Conservation (phyloP, 2,113 vertebrate species). For the Chionis minor region DNA sequence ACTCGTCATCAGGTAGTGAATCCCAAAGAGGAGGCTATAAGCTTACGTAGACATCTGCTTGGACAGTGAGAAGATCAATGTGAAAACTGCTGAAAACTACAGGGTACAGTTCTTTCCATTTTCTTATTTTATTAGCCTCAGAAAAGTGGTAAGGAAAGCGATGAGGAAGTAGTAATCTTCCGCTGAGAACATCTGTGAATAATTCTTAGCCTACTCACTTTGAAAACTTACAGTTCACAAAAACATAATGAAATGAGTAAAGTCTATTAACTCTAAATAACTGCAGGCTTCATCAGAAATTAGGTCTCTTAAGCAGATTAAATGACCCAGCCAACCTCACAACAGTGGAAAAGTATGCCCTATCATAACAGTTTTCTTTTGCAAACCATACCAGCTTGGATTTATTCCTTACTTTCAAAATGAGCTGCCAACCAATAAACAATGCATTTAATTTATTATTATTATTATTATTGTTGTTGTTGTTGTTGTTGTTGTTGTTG, state of each 20-base stretch:
- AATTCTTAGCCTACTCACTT: background rate
- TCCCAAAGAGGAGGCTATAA: background rate
- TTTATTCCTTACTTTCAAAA: conserved; percentile 4
- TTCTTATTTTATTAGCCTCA: background rate
- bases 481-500: background rate
- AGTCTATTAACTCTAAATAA: conserved; percentile 36
- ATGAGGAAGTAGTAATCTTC: background rate
- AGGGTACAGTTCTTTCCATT: background rate
- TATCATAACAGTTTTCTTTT: background rate
- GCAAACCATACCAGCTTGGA: background rate
- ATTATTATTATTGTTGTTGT: background rate
- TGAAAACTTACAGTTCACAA: conserved; percentile 8
- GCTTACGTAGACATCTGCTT: background rate
- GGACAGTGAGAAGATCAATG: background rate
- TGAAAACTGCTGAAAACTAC: background rate
- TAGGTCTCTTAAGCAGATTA: background rate
- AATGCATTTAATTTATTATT: background rate
- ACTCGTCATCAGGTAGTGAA: background rate
- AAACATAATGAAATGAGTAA: conserved; percentile 18
- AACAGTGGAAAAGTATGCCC: background rate
- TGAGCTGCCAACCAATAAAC: background rate
- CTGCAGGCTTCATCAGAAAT: conserved; percentile 11
- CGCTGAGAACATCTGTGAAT: background rate
- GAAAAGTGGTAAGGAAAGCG: background rate
- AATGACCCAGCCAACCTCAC: background rate